Evolutionary conservation across 64 coral and sea anemone genomes (phyloP).

Genomic region (Cladopsammia gracilis): DNA sequence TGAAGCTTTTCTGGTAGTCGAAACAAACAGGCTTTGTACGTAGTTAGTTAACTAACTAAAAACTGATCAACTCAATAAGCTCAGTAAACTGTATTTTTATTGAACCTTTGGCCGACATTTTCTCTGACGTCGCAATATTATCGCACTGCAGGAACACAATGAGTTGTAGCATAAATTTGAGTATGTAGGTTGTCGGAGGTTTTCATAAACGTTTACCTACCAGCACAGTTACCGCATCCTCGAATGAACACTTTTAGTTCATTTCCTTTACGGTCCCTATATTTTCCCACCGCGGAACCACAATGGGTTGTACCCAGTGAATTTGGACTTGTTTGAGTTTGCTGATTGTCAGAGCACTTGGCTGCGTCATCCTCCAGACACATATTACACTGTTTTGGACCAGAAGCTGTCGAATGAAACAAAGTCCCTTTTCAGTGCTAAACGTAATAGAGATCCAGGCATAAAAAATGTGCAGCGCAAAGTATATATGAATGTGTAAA

Average conservation of each 20-base stretch:
- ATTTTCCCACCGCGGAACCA: background rate
- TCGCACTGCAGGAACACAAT: no score
- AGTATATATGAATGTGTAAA: no score
- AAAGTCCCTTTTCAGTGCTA: no score
- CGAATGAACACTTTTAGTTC: background rate
- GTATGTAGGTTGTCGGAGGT: background rate
- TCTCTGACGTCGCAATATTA: no score
- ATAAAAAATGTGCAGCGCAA: no score
- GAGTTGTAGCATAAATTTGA: background rate
- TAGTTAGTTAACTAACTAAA: no score
- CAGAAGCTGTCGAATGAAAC: background rate
- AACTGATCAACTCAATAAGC: no score
- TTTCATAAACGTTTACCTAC: background rate
- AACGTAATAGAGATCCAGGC: no score
- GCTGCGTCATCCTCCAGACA: background rate
- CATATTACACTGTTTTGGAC: background rate
- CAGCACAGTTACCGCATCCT: background rate
- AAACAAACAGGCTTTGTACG: no score
- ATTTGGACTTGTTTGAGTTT: background rate
- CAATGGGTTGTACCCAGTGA: slow-evolving; percentile 4
- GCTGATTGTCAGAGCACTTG: background rate
- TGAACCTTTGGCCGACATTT: no score
- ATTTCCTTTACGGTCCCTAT: background rate
- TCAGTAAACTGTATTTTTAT: no score
- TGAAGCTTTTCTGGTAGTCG: no score